phyloP scores from a whole-genome alignment of 2,113 vertebrate genomes.

The Halcyon malimbica region DNA sequence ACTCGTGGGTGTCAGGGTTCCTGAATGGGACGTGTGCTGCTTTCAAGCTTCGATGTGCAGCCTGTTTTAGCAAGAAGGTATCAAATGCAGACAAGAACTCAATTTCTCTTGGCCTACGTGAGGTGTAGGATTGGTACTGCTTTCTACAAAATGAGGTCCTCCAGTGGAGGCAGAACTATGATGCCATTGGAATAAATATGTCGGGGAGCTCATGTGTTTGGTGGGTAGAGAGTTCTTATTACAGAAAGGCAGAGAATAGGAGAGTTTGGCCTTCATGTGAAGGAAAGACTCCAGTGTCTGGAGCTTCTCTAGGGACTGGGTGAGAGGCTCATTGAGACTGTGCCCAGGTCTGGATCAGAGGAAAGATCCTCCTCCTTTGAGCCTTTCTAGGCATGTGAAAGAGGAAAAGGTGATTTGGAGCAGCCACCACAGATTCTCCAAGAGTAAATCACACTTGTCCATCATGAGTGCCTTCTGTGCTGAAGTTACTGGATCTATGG shows the following conservation, averaged over 20 bases:
- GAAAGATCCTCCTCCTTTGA: not conserved
- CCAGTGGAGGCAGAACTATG: not conserved
- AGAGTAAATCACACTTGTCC: not conserved
- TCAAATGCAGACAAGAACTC: not conserved
- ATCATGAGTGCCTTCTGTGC: not conserved
- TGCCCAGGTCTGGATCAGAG: not conserved
- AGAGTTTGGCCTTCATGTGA: not conserved
- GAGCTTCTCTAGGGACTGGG: not conserved
- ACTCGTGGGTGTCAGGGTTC: not conserved
- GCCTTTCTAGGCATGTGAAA: not conserved
- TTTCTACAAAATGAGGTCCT: not conserved
- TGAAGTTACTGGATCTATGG: not conserved
- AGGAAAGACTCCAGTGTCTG: not conserved
- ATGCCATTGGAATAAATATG: not conserved
- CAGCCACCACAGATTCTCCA: not conserved
- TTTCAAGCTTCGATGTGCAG: not conserved
- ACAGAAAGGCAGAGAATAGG: not conserved
- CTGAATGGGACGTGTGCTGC: not conserved
- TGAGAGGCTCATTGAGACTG: rapidly evolving
- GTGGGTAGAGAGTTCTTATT: not conserved
- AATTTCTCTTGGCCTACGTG: rapidly evolving
- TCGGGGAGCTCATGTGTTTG: not conserved
- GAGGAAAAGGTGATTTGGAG: not conserved
- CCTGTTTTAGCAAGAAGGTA: not conserved
- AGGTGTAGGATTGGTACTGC: not conserved